Evolutionary conservation across 2,888 invertebrate genomes (phyloP).

Genomic region (Romanomermis culicivorax): DNA sequence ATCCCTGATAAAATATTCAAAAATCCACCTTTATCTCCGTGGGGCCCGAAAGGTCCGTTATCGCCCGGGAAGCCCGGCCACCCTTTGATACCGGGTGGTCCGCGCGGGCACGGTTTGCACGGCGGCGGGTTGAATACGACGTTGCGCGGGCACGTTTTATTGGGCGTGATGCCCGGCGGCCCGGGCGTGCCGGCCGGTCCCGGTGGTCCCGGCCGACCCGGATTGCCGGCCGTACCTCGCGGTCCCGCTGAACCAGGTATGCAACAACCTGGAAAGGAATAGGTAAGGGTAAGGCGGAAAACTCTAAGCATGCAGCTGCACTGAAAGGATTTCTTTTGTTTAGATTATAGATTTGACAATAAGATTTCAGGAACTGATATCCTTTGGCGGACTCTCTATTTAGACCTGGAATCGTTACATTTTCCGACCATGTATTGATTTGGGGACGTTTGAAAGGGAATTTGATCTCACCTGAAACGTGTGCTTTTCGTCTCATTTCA

Average conservation of each 20-base stretch:
- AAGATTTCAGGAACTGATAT: too few relatives aligned
- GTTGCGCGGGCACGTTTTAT: constrained; percentile 26
- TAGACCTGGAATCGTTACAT: too few relatives aligned
- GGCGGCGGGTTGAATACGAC: constrained; percentile 20
- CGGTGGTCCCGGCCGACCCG: constrained; percentile 23
- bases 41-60: constrained; percentile 22
- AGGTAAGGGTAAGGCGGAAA: too few relatives aligned
- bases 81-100: constrained; percentile 25
- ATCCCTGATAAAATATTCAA: too few relatives aligned
- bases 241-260: constrained; percentile 25
- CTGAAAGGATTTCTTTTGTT: too few relatives aligned
- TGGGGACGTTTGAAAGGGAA: too few relatives aligned
- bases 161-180: constrained; percentile 25
- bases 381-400: too few relatives aligned
- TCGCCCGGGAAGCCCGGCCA: constrained; percentile 29
- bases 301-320: too few relatives aligned
- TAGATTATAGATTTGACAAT: too few relatives aligned
- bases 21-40: constrained; percentile 21
- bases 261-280: constrained; percentile 17
- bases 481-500: too few relatives aligned
- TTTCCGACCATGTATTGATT: too few relatives aligned
- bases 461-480: too few relatives aligned
- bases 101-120: constrained; percentile 23
- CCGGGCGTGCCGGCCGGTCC: constrained; percentile 23
- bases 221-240: constrained; percentile 22